Evolutionary conservation across 1,140 invertebrate genomes (phyloP).

Genomic region (Lethocerus indicus): DNA sequence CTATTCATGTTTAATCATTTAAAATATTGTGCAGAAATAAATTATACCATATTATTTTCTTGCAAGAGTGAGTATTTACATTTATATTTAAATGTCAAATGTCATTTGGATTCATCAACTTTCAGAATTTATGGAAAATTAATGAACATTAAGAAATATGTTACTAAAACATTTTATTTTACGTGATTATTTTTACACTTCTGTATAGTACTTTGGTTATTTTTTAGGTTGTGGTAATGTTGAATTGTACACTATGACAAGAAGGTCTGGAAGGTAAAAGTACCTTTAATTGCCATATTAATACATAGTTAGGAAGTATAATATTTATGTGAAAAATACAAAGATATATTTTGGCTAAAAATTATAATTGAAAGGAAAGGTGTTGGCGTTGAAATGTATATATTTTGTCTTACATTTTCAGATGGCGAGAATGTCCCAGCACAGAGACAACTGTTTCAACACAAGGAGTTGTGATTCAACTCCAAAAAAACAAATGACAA

Average conservation of each 20-base stretch:
- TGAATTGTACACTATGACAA: conserved; percentile 7
- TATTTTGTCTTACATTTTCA: not conserved
- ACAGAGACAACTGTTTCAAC: conserved; percentile 8
- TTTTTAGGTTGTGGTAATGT: not conserved
- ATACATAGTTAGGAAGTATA: not conserved
- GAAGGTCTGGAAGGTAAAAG: conserved; percentile 6
- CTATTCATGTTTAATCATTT: not conserved
- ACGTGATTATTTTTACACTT: not conserved
- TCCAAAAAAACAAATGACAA: conserved; percentile 9
- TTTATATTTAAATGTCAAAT: not conserved
- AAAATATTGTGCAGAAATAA: not conserved
- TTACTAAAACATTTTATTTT: not conserved
- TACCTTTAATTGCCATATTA: not conserved
- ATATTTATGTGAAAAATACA: not conserved
- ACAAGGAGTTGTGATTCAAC: conserved; percentile 4
- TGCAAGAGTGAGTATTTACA: not conserved
- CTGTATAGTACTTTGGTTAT: conserved; percentile 1
- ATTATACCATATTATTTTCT: not conserved
- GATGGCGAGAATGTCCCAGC: not conserved
- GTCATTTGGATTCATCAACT: not conserved
- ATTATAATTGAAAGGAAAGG: not conserved
- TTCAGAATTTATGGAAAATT: not conserved
- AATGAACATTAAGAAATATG: not conserved
- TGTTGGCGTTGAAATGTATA: not conserved
- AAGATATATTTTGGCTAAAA: not conserved